A percentile compares a stretch with the other conserved stretches of the same genome.
Conservation (phyloP, 2,797 vertebrate genomes). For the Malacoctenus gilli region DNA sequence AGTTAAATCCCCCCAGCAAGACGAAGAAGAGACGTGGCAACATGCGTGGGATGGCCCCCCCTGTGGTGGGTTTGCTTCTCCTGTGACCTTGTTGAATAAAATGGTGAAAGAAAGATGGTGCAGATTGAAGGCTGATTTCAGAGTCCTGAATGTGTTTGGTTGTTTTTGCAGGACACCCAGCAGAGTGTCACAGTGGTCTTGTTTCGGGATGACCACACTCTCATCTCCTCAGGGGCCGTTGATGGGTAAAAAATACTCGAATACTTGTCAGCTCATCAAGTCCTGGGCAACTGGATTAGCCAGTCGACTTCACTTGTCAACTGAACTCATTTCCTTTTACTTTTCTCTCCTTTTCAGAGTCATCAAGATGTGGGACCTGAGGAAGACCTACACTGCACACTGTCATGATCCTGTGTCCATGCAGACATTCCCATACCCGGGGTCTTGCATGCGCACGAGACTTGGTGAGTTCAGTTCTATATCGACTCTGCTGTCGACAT, state of each 20-base stretch:
- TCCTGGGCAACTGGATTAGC: background rate
- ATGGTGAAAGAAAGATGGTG: background rate
- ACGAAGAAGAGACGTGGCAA: constrained; percentile 84
- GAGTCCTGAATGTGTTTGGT: background rate
- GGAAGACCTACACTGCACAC: constrained; percentile 88
- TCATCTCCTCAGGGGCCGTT: constrained; percentile 95
- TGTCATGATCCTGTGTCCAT: constrained; percentile 86
- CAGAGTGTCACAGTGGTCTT: constrained; percentile 97
- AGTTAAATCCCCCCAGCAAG: constrained; percentile 84
- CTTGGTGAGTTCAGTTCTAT: constrained; percentile 82
- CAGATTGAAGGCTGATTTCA: background rate
- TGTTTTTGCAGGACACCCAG: constrained; percentile 83
- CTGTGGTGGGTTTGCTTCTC: constrained; percentile 84
- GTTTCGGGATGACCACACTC: constrained; percentile 90
- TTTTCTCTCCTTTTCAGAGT: constrained; percentile 73
- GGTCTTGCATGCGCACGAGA: constrained; percentile 86
- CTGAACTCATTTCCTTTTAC: background rate
- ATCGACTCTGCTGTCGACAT: background rate
- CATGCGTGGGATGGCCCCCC: constrained; percentile 88
- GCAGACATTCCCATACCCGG: constrained; percentile 89
- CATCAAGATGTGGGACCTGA: constrained; percentile 96
- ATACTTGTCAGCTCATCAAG: background rate
- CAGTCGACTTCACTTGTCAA: fast-evolving
- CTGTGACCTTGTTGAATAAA: background rate
- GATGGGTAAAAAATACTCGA: constrained; percentile 86